Conservation (phyloP, 2,113 vertebrate genomes). For the Sceloporus undulatus region DNA sequence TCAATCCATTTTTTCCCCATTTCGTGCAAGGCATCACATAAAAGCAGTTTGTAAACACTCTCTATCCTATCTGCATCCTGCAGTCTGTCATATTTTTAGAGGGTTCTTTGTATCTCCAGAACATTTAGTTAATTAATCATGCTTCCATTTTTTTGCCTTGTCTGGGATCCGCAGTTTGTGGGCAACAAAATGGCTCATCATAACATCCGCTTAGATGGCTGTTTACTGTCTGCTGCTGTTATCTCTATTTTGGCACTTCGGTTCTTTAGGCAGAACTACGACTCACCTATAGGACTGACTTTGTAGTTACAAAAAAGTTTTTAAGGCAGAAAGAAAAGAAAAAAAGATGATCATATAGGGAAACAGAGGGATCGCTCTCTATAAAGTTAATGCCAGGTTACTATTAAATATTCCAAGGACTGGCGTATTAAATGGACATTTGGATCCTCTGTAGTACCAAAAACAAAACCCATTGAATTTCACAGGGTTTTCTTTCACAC, state of each 20-base stretch:
- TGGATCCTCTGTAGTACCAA: not conserved
- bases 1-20: conserved; percentile 11
- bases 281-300: not conserved
- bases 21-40: conserved; percentile 1
- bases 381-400: not conserved
- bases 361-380: not conserved
- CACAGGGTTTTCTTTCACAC: not conserved
- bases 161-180: conserved; percentile 18
- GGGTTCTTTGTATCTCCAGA: conserved; percentile 39
- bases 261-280: conserved; percentile 14
- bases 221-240: conserved; percentile 13
- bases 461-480: too few species aligned
- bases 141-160: conserved; percentile 27
- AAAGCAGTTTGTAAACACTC: conserved; percentile 32
- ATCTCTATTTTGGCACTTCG: conserved; percentile 29
- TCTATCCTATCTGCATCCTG: not conserved
- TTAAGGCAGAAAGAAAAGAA: not conserved
- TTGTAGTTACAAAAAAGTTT: conserved; percentile 35
- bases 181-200: conserved; percentile 7
- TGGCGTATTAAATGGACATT: not conserved
- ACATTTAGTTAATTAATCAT: conserved; percentile 36
- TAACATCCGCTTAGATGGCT: not conserved
- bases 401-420: not conserved
- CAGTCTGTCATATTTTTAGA: not conserved
- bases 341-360: conserved; percentile 26